Evolutionary conservation across 2,888 invertebrate species (phyloP), one percentile per base, ranked within the genome.

Genomic region (Penaeus monodon): DNA sequence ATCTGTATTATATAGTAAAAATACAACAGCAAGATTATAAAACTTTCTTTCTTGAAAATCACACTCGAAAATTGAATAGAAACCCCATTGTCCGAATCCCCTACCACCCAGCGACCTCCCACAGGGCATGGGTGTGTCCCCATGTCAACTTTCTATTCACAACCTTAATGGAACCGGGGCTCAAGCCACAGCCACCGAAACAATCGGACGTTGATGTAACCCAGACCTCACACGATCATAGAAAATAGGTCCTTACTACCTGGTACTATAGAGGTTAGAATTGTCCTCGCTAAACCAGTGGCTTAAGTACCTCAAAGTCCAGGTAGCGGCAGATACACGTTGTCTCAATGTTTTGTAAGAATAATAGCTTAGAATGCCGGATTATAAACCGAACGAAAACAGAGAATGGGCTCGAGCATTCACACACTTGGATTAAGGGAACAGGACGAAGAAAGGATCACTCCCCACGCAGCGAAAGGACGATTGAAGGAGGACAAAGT

Each of bases 281-380:
- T 78, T 57, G 49, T 78, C 33, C 33, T 29, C 38, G 38, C 10
- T 24, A 27, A 27, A 38, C 29, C 24, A n/a, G n/a, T 49, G 80
- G 79, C 49, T 44, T 74, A 76, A 38, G 57, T 27, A 27, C 44
- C 44, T 65, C 64, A 49, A 81, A 33, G 27, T 49, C 64, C 74
- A 81, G 81, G 85, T 81, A 85, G 85, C 81, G 74, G 76, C 66
- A 33, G 76, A 65, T 76, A 85, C 81, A 82, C 82, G 82, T 81
- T 86, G 86, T 86, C 86, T 82, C 86, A 86, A 86, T 86, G 86
- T 86, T 86, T 86, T 86, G 86, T 86, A 86, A 86, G 82, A 82
- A 81, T 81, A 86, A 86, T 82, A 66, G 86, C 86, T 78, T 82
- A 82, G 86, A 66, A 77, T 81, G 86, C 76, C 82, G 82, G 86